phyloP scores from a whole-genome alignment of 2,113 vertebrate species.

The Cisticola juncidis region DNA sequence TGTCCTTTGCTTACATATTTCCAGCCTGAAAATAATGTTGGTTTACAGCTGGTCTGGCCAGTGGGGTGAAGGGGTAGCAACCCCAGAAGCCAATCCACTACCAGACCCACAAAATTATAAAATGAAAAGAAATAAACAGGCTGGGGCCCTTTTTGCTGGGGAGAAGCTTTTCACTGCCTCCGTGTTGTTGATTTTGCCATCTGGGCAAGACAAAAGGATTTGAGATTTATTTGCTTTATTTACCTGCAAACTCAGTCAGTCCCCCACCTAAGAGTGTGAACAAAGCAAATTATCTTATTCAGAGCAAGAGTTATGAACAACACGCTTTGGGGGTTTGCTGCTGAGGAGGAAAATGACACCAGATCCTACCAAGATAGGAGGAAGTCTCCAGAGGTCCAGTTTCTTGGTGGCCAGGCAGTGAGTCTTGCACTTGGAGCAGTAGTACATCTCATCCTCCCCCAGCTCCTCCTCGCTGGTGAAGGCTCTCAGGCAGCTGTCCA shows the following conservation, averaged over 20 bases:
- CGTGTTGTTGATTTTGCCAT: no score
- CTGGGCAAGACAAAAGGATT: no score
- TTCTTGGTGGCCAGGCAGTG: slow-evolving; percentile 97
- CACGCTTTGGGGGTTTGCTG: background rate
- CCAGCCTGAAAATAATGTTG: no score
- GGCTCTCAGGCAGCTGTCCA: slow-evolving; percentile 93
- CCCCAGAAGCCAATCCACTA: no score
- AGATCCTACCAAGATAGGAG: slow-evolving; percentile 87
- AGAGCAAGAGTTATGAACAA: background rate
- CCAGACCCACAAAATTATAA: no score
- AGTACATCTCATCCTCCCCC: slow-evolving; percentile 97
- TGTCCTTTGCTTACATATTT: no score
- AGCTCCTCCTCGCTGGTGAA: slow-evolving; percentile 97
- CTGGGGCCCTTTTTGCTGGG: no score
- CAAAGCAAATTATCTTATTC: background rate
- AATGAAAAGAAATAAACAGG: no score
- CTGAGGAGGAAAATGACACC: background rate
- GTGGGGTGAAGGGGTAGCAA: no score
- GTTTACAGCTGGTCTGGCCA: no score
- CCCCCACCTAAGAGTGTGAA: background rate
- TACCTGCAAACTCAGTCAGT: background rate
- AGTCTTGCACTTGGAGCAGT: slow-evolving; percentile 97
- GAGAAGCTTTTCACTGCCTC: no score
- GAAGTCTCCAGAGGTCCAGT: slow-evolving; percentile 97
- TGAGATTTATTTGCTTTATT: background rate